Base-by-base conservation (phyloP, 1,140 invertebrate species). In the Nasonia giraulti region DNA sequence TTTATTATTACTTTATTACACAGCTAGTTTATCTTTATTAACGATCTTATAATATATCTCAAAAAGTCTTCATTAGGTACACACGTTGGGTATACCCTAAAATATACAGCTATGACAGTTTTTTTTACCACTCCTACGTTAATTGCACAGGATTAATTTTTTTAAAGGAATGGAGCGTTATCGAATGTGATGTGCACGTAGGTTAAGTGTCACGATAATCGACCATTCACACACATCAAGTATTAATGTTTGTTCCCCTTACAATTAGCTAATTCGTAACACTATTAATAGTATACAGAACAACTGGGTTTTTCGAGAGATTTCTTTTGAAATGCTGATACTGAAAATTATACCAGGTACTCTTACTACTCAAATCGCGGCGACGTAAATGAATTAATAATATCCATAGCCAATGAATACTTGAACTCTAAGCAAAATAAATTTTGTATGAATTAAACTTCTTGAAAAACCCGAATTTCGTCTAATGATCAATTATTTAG, bases 41-140 rank as follows among this genome's bases (percentile, higher is more conserved):
- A 84, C 77, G 37, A 62, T 74, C 68, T 80, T 84, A 84, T 40
- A 74, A 80, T 75, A 68, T 84, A 84, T 66, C 8, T 84, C 17
- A 80, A 77, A 84, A 77, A 84, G 74, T 69, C 76, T 84, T 73
- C 17, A 79, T 50, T 78, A 77, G 69, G 81, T 83, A 68, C 23
- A 83, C 40, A 37, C n/a, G 62, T 17, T 73, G 81, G 12, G 27
- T 37, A 75, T 82, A 75, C 71, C n/a, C 31, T 33, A 31, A 55
- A 62, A 77, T 79, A 55, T 79, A 77, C 73, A 76, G 62, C 50
- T 27, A 75, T 62, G 12, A 76, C 33, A 55, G 6, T 69, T 23
- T 73, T 37, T 27, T 62, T 40, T 23, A 27, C 11, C 23, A 50
- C 33, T 50, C 23, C 37, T 11, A 47, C 33, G 62, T 69, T 44